Base-by-base conservation (phyloP, 2,888 invertebrate species). In the Baccha elongata region DNA sequence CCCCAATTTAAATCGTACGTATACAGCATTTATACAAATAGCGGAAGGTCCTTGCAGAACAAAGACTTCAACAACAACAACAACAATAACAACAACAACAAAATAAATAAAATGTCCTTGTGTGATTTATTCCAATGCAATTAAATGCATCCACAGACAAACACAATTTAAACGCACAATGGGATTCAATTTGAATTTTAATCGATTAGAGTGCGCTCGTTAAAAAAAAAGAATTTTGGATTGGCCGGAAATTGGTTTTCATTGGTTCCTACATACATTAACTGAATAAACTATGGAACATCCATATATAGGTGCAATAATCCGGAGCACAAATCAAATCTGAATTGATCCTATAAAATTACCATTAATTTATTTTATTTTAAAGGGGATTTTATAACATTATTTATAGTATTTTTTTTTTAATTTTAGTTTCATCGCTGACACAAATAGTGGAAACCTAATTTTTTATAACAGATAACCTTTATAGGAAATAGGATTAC, bases 111-210 rank as follows among this genome's bases (percentile, higher is more conserved):
- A 29, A 21, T 32, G 58, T 74, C 55, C 64, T 55, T 69, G 42
- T 69, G 42, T 80, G 80, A 80, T 80, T 81, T 81, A 75, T 81
- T 58, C 48, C 35, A 62, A 67, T 67, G 81, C 81, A 75, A 81
- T 81, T 81, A 81, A 81, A 81, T 67, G 75, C 75, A 81, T 67
- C 23, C 75, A 65, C 58, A 50, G 44, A 68, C 42, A 69, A 64
- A 42, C 58, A 53, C 75, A 71, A 67, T 81, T 81, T 58, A 53
- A 67, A 81, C 75, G 75, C 81, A 76, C 75, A 81, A 75, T 81
- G 67, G 71, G 81, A 81, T 75, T 81, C 65, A 81, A 81, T 81
- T 81, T 76, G 71, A 55, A 67, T 72, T 81, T 81, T 72, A 75
- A 81, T 81, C 75, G 81, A 81, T 72, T 72, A 53, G 50, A 75